Percentiles rank a stretch among this genome's conserved stretches.
Conservation (phyloP, 2,113 vertebrate genomes). For the Mobula hypostoma region DNA sequence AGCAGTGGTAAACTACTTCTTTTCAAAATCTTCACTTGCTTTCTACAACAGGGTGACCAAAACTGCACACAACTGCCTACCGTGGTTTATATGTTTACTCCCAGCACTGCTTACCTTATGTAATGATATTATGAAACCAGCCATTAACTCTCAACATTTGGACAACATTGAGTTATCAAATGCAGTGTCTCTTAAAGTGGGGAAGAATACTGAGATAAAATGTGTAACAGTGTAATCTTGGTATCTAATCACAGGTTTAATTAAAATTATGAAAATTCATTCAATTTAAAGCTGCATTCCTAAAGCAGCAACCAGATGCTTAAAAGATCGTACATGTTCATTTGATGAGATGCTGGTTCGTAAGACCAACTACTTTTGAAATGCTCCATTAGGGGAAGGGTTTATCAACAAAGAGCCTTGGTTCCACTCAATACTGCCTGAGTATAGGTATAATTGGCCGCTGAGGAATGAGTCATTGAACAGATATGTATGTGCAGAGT, state of each 20-base stretch:
- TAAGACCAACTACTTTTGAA: not conserved
- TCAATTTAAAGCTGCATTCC: not conserved
- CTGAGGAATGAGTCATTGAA: slow-evolving; percentile 23
- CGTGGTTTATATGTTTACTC: not conserved
- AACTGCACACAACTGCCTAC: too few relatives aligned
- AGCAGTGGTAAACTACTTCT: too few relatives aligned
- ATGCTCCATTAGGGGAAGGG: not conserved
- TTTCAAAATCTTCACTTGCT: too few relatives aligned
- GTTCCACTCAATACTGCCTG: not conserved
- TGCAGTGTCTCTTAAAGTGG: not conserved
- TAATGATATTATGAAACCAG: not conserved
- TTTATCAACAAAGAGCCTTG: not conserved
- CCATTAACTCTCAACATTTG: too few relatives aligned
- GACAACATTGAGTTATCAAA: too few relatives aligned
- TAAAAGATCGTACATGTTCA: not conserved
- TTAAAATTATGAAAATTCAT: not conserved
- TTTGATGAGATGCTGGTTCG: not conserved
- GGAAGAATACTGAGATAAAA: not conserved
- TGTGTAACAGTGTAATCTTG: not conserved
- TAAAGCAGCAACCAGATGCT: not conserved
- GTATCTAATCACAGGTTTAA: not conserved
- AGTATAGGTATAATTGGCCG: not conserved
- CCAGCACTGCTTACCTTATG: not conserved
- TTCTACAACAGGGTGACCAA: too few relatives aligned
- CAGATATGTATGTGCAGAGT: not conserved